Conservation (phyloP, 2,888 invertebrate genomes). For the Hermaeophaga mercurialis region DNA sequence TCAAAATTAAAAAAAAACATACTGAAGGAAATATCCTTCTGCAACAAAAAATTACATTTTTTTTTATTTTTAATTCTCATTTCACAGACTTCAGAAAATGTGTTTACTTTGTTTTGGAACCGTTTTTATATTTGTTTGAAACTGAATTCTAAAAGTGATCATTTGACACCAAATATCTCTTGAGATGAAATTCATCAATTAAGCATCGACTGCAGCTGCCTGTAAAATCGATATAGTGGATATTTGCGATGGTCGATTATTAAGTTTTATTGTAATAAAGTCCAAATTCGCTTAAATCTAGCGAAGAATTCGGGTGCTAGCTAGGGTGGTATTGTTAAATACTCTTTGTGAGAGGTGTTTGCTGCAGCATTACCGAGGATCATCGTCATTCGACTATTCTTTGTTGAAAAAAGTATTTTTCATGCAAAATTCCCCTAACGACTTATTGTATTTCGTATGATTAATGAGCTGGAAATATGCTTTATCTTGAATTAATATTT, state of each 20-base stretch:
- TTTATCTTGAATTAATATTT: conserved; percentile 40
- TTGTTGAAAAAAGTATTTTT: conserved; percentile 50
- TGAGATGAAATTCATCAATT: conserved; percentile 39
- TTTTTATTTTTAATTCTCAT: too few relatives aligned
- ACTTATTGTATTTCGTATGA: conserved; percentile 46
- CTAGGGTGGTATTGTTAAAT: conserved; percentile 41
- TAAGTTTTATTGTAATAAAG: conserved; percentile 37
- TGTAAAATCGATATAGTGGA: conserved; percentile 30
- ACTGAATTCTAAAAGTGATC: too few relatives aligned
- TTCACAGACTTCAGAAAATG: too few relatives aligned
- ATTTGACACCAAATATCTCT: conserved; percentile 24
- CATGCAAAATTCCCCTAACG: conserved; percentile 52
- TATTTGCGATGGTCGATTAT: conserved; percentile 27
- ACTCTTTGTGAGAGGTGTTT: conserved; percentile 37
- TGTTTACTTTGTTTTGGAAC: too few relatives aligned
- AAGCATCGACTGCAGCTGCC: conserved; percentile 36
- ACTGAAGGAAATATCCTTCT: too few relatives aligned
- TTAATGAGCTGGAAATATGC: conserved; percentile 49
- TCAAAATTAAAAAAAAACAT: too few relatives aligned
- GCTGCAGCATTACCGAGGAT: conserved; percentile 28
- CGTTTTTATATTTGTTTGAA: too few relatives aligned
- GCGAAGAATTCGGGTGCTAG: conserved; percentile 32
- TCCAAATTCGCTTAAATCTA: conserved; percentile 35
- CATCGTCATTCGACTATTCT: conserved; percentile 37
- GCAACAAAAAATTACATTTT: too few relatives aligned